phyloP scores from a whole-genome alignment of 2,113 vertebrate genomes.

The Thymallus thymallus region DNA sequence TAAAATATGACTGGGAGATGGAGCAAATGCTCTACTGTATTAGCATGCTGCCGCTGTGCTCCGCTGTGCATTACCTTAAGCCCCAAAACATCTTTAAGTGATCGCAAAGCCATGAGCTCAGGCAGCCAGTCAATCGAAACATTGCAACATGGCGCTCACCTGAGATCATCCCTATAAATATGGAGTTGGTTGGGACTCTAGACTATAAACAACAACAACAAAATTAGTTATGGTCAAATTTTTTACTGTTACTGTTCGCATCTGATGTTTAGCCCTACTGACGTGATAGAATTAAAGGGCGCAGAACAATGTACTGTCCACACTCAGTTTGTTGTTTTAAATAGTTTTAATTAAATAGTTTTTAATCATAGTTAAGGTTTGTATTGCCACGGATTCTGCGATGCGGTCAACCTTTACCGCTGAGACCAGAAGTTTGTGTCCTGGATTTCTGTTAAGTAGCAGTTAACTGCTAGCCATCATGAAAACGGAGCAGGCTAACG shows the following conservation, averaged over 20 bases:
- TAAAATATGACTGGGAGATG: neutral
- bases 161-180: neutral
- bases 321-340: neutral
- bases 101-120: neutral
- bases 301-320: too few relatives aligned
- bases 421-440: too few relatives aligned
- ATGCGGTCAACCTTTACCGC: too few relatives aligned
- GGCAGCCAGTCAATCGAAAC: neutral
- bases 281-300: too few relatives aligned
- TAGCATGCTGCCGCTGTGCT: neutral
- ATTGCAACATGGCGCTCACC: neutral
- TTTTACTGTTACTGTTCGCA: too few relatives aligned
- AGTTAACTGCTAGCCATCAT: too few relatives aligned
- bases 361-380: too few relatives aligned
- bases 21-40: neutral
- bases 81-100: conserved; percentile 14
- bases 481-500: too few relatives aligned
- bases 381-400: too few relatives aligned
- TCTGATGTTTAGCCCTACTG: too few relatives aligned
- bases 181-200: neutral
- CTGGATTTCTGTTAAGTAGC: too few relatives aligned
- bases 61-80: neutral
- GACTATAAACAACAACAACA: neutral
- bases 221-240: neutral
- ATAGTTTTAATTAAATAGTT: too few relatives aligned